phyloP scores from a whole-genome alignment of 2,888 invertebrate species.

The Pteria penguin region DNA sequence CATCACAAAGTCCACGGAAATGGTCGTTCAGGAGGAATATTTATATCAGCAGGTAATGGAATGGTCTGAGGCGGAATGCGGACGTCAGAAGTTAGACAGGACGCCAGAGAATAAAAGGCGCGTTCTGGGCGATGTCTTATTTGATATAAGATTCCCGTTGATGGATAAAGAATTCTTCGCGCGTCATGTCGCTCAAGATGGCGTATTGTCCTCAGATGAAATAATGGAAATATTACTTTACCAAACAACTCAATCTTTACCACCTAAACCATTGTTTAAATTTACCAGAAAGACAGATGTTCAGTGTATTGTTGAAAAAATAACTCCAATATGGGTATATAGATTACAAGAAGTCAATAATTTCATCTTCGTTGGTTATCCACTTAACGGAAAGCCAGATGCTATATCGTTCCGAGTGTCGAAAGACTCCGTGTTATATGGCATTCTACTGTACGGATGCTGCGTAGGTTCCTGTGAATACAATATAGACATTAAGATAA shows the following conservation, averaged over 20 bases:
- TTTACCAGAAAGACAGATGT: no score
- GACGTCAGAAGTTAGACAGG: not conserved
- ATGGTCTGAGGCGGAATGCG: constrained; percentile 22
- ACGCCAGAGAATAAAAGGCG: not conserved
- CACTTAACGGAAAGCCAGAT: no score
- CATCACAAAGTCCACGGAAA: not conserved
- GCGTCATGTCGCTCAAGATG: not conserved
- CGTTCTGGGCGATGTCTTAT: not conserved
- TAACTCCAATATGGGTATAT: no score
- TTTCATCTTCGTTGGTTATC: no score
- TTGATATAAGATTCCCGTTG: constrained; percentile 15
- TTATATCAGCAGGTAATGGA: constrained; percentile 10
- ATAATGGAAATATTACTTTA: constrained; percentile 1
- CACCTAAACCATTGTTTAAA: no score
- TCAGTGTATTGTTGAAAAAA: no score
- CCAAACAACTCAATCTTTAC: not conserved
- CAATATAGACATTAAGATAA: no score
- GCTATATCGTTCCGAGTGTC: no score
- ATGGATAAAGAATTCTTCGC: not conserved
- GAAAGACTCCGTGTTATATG: no score
- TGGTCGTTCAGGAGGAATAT: constrained; percentile 2
- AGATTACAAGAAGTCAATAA: no score
- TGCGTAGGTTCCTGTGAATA: no score
- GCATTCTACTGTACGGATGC: no score
- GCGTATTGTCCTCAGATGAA: not conserved